Evolutionary conservation across 2,113 vertebrate species (phyloP), one percentile per base, ranked within the genome.

Genomic region (cattle (Bos taurus)): DNA sequence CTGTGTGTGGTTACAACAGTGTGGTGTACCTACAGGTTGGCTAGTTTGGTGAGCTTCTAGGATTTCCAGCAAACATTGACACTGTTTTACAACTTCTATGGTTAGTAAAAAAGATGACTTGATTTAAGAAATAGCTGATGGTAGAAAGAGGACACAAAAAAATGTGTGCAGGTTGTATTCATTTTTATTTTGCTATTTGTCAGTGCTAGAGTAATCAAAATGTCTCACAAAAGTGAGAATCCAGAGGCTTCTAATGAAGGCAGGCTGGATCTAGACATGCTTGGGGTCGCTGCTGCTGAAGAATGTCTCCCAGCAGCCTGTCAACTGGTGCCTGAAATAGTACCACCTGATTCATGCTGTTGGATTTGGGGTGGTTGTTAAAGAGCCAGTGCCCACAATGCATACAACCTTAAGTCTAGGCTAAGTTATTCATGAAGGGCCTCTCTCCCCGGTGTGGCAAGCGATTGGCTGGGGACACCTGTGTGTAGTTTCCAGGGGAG

Each of bases 161-260:
- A 85, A 48, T 48, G 33, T 56, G 14, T 52, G 52, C 57, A 77
- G 93, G 43, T 92, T 95, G 54, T 40, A 60, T 90, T 93, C 96
- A 48, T 77, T 97, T 93, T 94, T 90, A 89, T 91, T 96, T 95
- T 95, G 77, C 71, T 95, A 88, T 96, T 96, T 97, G 92, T 77
- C 82, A 96, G 36, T 40, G 56, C 87, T 78, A 46, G 40, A 85
- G 50, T 59, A 91, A 97, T 83, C 43, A 84, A 60, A 74, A 62
- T 67, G 84, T 52, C 67, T 92, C 74, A 57, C 57, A 64, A 10
- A 54, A 54, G 10, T 56, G 52, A 74, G 57, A 50, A 52, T 7
- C 17, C 28, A 64, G 82, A 71, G 48, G 67, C 9, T n/a, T 19
- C 60, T 33, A 4, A 28, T 0, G 15, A 43, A 80, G 52, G 33